These are phyloP conservation scores for Lasioglossum albipes DNA, from an alignment of 1,140 invertebrate genomes.

Conservation along the genomic window DNA sequence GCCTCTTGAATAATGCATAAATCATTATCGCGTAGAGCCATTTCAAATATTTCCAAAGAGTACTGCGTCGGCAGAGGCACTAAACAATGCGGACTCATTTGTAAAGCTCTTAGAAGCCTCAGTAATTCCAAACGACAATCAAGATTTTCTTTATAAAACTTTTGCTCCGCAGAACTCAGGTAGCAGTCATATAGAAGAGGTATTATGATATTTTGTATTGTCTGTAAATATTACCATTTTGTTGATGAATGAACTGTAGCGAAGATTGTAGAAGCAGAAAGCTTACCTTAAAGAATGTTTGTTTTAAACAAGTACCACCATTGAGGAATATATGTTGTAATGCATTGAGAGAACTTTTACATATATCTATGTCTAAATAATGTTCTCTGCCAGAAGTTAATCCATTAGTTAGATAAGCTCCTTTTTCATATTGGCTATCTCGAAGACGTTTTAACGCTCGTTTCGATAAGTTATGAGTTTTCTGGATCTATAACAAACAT, in stretches of 20 bases:
- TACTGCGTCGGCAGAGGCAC: conserved; percentile 63
- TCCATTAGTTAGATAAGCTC: conserved; percentile 46
- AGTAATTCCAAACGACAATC: conserved; percentile 69
- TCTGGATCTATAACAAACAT: conserved; percentile 59
- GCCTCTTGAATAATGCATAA: conserved; percentile 63
- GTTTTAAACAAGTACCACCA: conserved; percentile 57
- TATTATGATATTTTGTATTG: conserved; percentile 59
- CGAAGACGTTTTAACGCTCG: conserved; percentile 66
- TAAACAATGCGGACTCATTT: conserved; percentile 67
- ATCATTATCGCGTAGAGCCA: conserved; percentile 66
- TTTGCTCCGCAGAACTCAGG: conserved; percentile 47
- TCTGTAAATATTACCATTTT: conserved; percentile 53
- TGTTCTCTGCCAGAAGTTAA: conserved; percentile 27
- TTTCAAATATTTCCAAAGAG: conserved; percentile 67
- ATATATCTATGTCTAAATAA: conserved; percentile 61
- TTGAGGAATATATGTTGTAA: conserved; percentile 69
- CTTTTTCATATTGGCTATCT: conserved; percentile 66
- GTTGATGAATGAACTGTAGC: conserved; percentile 12
- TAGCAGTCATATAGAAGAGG: conserved; percentile 66
- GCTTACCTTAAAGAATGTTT: conserved; percentile 66
- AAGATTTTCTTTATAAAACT: conserved; percentile 60
- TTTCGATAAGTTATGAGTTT: conserved; percentile 68
- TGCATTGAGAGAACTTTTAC: conserved; percentile 57
- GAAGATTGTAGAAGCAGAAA: background rate
- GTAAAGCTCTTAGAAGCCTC: conserved; percentile 61